Evolutionary conservation across 2,797 vertebrate genomes (phyloP).

Genomic region (Vultur gryphus): DNA sequence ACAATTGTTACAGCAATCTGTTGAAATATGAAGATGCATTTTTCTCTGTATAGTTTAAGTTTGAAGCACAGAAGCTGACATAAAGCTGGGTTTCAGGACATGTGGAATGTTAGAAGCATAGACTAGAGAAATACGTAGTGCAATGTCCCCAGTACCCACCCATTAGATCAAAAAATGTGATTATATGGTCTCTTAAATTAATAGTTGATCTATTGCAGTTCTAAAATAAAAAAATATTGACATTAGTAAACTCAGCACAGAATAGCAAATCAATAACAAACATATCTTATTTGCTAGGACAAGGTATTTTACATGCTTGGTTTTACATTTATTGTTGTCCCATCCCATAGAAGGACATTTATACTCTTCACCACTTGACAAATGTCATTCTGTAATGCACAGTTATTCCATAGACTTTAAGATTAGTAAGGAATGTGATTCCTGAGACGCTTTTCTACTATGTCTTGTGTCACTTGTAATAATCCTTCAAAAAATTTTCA

Average conservation of each 20-base stretch:
- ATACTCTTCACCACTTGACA: neutral
- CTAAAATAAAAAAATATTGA: neutral
- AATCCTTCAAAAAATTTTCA: neutral
- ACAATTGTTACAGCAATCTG: neutral
- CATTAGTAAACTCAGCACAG: neutral
- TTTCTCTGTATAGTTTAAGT: neutral
- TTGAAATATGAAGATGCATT: neutral
- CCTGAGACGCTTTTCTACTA: neutral
- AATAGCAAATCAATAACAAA: neutral
- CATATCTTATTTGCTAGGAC: neutral
- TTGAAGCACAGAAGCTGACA: neutral
- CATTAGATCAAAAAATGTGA: neutral
- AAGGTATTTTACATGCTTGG: neutral
- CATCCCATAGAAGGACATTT: neutral
- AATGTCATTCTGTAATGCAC: neutral
- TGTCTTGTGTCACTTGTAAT: neutral
- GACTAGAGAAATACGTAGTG: accelerated
- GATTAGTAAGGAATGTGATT: neutral
- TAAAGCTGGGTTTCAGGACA: neutral
- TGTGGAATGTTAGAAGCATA: neutral
- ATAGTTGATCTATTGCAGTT: neutral
- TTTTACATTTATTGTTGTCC: neutral
- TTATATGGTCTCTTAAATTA: neutral
- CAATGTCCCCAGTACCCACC: neutral
- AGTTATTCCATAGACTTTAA: neutral